Percentiles rank a stretch among this genome's conserved stretches.
These are phyloP conservation scores for Plestiodon gilberti DNA, from an alignment of 2,113 vertebrate genomes.

Conservation along the genomic window DNA sequence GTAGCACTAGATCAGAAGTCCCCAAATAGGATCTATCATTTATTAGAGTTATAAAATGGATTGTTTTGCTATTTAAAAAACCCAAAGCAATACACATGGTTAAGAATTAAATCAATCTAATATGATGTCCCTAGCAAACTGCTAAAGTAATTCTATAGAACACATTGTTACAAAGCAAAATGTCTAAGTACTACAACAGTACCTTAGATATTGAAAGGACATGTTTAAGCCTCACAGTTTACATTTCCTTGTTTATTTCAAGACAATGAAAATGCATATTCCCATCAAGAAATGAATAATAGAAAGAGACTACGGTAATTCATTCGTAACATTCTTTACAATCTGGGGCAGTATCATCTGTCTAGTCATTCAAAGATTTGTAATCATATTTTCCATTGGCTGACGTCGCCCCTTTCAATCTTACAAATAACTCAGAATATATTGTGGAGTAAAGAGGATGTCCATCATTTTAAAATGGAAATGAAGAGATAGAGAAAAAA, in stretches of 20 bases:
- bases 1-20: background rate
- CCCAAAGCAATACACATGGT: background rate
- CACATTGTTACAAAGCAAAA: background rate
- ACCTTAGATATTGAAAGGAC: background rate
- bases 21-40: background rate
- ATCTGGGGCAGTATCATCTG: background rate
- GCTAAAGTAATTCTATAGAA: background rate
- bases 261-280: background rate
- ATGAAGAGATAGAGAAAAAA: background rate
- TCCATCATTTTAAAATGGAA: background rate
- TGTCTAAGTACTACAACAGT: background rate
- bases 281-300: background rate
- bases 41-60: background rate
- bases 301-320: background rate
- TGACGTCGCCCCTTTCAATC: background rate
- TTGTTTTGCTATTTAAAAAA: background rate
- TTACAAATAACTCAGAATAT: background rate
- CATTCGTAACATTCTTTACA: background rate
- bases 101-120: background rate
- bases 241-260: slow-evolving; percentile 3
- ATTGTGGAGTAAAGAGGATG: background rate
- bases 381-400: background rate
- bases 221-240: background rate
- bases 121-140: too few species aligned
- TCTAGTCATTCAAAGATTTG: background rate